phyloP scores from a whole-genome alignment of 1,140 invertebrate genomes.

The Gryllus bimaculatus region DNA sequence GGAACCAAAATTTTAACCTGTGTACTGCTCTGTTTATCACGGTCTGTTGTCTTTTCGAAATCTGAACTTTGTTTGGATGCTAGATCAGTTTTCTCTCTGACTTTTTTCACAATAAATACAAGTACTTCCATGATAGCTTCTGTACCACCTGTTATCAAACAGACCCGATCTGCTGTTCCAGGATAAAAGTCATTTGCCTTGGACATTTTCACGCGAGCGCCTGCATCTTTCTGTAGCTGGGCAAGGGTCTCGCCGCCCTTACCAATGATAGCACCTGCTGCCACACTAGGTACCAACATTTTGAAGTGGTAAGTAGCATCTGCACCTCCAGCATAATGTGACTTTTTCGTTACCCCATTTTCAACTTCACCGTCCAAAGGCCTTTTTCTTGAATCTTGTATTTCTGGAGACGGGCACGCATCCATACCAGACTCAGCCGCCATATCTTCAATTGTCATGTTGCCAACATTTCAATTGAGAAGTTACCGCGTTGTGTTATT shows the following conservation, averaged over 20 bases:
- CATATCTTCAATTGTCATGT: constrained; percentile 39
- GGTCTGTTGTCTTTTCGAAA: background rate
- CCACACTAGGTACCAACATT: constrained; percentile 88
- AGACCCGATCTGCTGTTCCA: constrained; percentile 96
- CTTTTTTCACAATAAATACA: constrained; percentile 96
- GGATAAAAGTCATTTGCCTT: constrained; percentile 97
- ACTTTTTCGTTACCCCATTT: constrained; percentile 77
- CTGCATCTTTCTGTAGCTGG: constrained; percentile 90
- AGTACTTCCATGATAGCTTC: constrained; percentile 89
- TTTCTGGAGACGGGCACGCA: constrained; percentile 70
- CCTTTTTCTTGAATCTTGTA: constrained; percentile 72
- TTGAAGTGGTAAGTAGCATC: constrained; percentile 85
- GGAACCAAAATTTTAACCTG: constrained; percentile 95
- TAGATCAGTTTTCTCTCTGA: constrained; percentile 87
- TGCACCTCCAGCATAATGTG: constrained; percentile 71
- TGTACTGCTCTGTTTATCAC: constrained; percentile 17
- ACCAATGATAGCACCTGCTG: constrained; percentile 93
- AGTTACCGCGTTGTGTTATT: too few relatives aligned
- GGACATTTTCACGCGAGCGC: constrained; percentile 94
- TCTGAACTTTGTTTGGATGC: background rate
- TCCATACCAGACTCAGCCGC: constrained; percentile 71
- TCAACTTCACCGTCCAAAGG: constrained; percentile 75
- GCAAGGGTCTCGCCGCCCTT: constrained; percentile 98
- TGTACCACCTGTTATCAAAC: constrained; percentile 88
- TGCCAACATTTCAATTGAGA: too few relatives aligned